Evolutionary conservation across 1,140 invertebrate species (phyloP).

Genomic region (Holotrichia oblita): DNA sequence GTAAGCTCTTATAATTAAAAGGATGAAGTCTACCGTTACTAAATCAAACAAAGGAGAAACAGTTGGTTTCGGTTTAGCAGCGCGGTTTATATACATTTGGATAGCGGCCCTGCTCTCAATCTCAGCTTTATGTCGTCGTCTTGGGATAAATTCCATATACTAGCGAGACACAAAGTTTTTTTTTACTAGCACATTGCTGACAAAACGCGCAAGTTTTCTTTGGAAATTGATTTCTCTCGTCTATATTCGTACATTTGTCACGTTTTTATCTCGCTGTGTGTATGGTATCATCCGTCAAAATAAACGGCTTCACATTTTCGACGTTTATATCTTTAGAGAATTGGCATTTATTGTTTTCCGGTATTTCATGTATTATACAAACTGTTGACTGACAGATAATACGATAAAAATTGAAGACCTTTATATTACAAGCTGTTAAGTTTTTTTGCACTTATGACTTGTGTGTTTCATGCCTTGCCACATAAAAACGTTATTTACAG

Average conservation of each 20-base stretch:
- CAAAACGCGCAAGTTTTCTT: constrained; percentile 5
- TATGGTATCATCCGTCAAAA: neutral
- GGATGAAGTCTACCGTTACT: neutral
- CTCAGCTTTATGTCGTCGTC: neutral
- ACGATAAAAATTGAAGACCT: too few relatives aligned
- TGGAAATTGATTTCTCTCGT: neutral
- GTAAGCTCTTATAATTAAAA: neutral
- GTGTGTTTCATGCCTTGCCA: too few relatives aligned
- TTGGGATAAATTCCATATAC: neutral
- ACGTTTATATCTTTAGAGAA: neutral
- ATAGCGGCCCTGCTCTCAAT: neutral
- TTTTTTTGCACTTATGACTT: too few relatives aligned
- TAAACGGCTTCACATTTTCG: neutral
- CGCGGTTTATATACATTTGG: neutral
- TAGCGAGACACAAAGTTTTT: neutral
- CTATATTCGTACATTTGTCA: constrained; percentile 13
- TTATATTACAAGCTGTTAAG: too few relatives aligned
- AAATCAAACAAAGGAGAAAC: too few relatives aligned
- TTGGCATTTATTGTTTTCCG: too few relatives aligned
- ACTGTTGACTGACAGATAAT: too few relatives aligned
- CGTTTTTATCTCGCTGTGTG: neutral
- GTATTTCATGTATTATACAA: too few relatives aligned
- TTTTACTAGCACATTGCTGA: neutral
- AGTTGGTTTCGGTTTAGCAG: neutral
- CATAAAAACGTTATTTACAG: too few relatives aligned